Conservation (phyloP, 2,888 invertebrate species). For the Galerucella calmariensis region DNA sequence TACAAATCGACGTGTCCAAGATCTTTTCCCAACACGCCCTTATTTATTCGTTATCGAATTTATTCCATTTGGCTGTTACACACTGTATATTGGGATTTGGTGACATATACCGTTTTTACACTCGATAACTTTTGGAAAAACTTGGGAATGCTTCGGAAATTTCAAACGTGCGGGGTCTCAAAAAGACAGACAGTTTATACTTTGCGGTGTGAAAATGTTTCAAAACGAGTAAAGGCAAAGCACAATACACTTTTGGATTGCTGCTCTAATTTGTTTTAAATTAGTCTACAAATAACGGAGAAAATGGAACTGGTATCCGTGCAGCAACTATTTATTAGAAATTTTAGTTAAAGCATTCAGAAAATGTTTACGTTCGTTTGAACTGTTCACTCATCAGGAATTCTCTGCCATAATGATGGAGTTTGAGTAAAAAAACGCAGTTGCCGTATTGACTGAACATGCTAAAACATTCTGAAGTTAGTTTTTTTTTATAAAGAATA, state of each 20-base stretch:
- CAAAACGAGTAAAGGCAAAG: conserved; percentile 15
- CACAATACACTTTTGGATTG: conserved; percentile 27
- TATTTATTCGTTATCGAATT: too few species aligned
- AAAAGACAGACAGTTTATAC: conserved; percentile 29
- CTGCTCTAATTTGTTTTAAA: conserved; percentile 35
- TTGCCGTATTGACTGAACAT: too few species aligned
- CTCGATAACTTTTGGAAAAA: conserved; percentile 32
- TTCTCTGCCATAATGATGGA: too few species aligned
- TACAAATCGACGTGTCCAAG: too few species aligned
- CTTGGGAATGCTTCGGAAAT: conserved; percentile 30
- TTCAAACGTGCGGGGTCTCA: conserved; percentile 23
- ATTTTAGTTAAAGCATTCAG: conserved; percentile 3
- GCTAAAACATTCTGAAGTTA: too few species aligned
- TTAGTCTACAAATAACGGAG: conserved; percentile 24
- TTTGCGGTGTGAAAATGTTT: conserved; percentile 21
- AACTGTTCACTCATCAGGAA: not conserved
- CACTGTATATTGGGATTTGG: too few species aligned
- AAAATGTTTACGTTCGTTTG: conserved; percentile 1
- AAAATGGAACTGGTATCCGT: not conserved
- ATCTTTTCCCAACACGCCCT: too few species aligned
- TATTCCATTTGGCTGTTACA: too few species aligned
- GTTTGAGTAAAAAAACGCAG: too few species aligned
- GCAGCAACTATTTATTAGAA: conserved; percentile 14
- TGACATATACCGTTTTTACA: not conserved
- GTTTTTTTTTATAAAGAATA: too few species aligned